phyloP scores from a whole-genome alignment of 2,797 vertebrate genomes.

The Chiloscyllium punctatum region DNA sequence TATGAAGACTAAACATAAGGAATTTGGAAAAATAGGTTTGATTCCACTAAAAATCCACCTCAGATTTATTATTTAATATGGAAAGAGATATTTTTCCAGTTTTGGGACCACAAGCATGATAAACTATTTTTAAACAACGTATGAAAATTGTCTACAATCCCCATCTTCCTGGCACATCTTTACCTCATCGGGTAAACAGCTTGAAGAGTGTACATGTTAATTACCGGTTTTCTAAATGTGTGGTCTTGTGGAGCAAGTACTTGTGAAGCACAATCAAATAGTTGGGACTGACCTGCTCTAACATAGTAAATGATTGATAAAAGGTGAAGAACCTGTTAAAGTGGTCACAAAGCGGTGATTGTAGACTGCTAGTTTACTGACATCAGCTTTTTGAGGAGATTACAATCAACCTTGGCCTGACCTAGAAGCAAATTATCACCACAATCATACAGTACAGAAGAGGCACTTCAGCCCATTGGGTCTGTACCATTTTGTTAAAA shows the following conservation, averaged over 20 bases:
- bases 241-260: not conserved
- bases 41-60: not conserved
- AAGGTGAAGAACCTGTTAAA: not conserved
- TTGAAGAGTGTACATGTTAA: not conserved
- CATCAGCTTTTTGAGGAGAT: slow-evolving; percentile 2
- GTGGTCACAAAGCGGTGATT: not conserved
- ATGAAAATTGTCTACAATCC: not conserved
- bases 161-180: not conserved
- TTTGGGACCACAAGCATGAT: not conserved
- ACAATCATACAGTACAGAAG: no score
- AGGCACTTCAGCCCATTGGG: no score
- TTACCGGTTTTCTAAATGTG: not conserved
- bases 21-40: not conserved
- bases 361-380: not conserved
- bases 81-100: not conserved
- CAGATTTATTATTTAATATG: not conserved
- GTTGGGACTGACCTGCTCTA: not conserved
- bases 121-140: not conserved
- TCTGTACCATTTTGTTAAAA: no score
- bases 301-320: not conserved
- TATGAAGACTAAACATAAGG: not conserved
- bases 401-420: not conserved
- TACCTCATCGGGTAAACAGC: not conserved
- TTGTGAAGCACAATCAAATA: not conserved
- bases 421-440: not conserved